These are phyloP conservation scores for Drosophila mercatorum DNA, from an alignment of 2,888 invertebrate species.

Conservation along the genomic window DNA sequence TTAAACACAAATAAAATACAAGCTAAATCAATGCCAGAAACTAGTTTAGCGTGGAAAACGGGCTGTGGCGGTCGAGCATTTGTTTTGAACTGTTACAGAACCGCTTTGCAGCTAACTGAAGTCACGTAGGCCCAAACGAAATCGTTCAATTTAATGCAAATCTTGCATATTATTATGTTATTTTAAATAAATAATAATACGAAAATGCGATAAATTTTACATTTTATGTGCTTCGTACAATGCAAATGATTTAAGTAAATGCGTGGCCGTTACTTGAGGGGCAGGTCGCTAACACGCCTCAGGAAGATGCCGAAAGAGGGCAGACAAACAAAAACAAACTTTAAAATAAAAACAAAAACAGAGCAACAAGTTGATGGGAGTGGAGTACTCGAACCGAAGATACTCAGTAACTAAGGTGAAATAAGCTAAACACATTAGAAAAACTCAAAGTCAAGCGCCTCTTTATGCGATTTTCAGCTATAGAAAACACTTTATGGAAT, in stretches of 20 bases:
- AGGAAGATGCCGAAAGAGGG: slow-evolving; percentile 8
- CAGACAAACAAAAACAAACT: slow-evolving; percentile 19
- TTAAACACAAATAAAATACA: slow-evolving; percentile 19
- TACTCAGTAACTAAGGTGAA: neutral
- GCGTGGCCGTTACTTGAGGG: slow-evolving; percentile 24
- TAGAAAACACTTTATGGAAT: neutral
- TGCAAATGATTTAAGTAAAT: slow-evolving; percentile 26
- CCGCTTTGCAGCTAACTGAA: slow-evolving; percentile 38
- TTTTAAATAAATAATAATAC: slow-evolving; percentile 2
- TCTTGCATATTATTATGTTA: slow-evolving; percentile 25
- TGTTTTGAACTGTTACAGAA: slow-evolving; percentile 41
- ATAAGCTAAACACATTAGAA: neutral
- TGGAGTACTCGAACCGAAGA: neutral
- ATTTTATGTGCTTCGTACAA: slow-evolving; percentile 39
- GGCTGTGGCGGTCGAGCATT: slow-evolving; percentile 11
- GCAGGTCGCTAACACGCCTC: slow-evolving; percentile 17
- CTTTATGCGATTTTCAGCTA: neutral
- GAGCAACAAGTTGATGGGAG: neutral
- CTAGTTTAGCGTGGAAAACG: slow-evolving; percentile 56
- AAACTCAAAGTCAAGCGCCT: neutral
- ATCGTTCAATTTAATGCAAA: slow-evolving; percentile 40
- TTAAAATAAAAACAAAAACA: slow-evolving; percentile 15
- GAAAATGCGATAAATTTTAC: slow-evolving; percentile 37
- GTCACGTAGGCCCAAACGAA: slow-evolving; percentile 67
- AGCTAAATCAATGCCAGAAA: slow-evolving; percentile 25